These are phyloP conservation scores for Anser cygnoides DNA, from an alignment of 2,113 vertebrate genomes.

Conservation along the genomic window DNA sequence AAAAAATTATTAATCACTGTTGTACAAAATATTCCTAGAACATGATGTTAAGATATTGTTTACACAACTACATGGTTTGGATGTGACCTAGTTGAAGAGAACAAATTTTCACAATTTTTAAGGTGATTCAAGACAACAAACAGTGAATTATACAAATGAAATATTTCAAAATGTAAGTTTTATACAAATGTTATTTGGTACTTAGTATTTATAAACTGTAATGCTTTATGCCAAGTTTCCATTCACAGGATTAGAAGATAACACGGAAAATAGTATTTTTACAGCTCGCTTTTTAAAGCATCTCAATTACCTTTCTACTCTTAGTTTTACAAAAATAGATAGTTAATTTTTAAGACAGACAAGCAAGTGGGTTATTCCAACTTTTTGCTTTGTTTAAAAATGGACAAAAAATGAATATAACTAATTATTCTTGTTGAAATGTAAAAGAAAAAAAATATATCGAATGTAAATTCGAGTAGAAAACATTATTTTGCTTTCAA, in stretches of 20 bases:
- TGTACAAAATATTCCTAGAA: conserved; percentile 60
- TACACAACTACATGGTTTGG: neutral
- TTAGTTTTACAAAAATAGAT: neutral
- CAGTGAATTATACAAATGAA: conserved; percentile 9
- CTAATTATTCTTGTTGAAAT: conserved; percentile 15
- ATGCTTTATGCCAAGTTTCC: neutral
- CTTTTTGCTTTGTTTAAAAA: neutral
- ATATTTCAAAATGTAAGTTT: neutral
- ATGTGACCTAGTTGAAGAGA: neutral
- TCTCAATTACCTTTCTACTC: neutral
- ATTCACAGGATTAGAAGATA: neutral
- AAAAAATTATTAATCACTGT: conserved; percentile 56
- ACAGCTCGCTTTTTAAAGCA: neutral
- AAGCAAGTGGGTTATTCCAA: neutral
- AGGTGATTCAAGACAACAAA: conserved; percentile 25
- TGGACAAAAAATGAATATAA: neutral
- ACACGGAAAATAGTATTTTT: neutral
- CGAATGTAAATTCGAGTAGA: neutral
- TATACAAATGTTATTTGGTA: neutral
- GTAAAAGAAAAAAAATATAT: neutral
- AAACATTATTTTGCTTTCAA: neutral
- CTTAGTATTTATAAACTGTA: conserved; percentile 27
- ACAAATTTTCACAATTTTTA: conserved; percentile 32
- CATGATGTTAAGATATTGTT: conserved; percentile 15
- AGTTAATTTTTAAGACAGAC: neutral